A percentile compares a stretch with the other conserved stretches of the same genome.
phyloP scores from a whole-genome alignment of 2,888 invertebrate species.

The Panzeria rudis region DNA sequence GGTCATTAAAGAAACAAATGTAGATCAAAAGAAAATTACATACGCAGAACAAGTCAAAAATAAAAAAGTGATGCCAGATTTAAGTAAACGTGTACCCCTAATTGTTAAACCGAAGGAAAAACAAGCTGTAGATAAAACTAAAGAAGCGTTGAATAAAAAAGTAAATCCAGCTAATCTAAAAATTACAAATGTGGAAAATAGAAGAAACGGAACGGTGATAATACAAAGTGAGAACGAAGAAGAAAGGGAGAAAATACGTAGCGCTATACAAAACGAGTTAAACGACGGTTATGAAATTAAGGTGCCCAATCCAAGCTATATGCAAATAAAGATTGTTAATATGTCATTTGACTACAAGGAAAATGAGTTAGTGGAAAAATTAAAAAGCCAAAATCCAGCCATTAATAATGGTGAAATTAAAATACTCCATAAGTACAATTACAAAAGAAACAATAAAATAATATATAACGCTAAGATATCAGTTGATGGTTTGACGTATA shows the following conservation, averaged over 20 bases:
- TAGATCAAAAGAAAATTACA: background rate
- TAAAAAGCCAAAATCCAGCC: conserved; percentile 7
- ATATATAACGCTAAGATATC: conserved; percentile 10
- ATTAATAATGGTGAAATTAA: background rate
- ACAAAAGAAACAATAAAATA: background rate
- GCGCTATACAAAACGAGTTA: background rate
- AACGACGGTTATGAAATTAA: background rate
- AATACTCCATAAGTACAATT: background rate
- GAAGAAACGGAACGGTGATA: conserved; percentile 9
- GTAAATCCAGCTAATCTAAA: background rate
- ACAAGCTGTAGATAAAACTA: too few species aligned
- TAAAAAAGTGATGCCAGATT: conserved; percentile 1
- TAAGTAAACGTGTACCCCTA: too few species aligned
- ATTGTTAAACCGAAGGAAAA: too few species aligned
- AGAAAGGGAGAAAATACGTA: background rate
- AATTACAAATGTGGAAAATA: conserved; percentile 11
- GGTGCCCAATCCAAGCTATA: background rate
- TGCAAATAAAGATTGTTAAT: background rate
- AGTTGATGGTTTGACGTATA: background rate
- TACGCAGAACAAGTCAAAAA: background rate
- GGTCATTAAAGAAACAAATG: background rate
- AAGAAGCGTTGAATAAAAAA: too few species aligned
- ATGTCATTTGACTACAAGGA: background rate
- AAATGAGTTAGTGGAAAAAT: background rate
- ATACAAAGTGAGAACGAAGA: conserved; percentile 4